A percentile compares a stretch with the other conserved stretches of the same genome.
phyloP scores from a whole-genome alignment of 2,113 vertebrate species.

The Psephotus haematonotus region DNA sequence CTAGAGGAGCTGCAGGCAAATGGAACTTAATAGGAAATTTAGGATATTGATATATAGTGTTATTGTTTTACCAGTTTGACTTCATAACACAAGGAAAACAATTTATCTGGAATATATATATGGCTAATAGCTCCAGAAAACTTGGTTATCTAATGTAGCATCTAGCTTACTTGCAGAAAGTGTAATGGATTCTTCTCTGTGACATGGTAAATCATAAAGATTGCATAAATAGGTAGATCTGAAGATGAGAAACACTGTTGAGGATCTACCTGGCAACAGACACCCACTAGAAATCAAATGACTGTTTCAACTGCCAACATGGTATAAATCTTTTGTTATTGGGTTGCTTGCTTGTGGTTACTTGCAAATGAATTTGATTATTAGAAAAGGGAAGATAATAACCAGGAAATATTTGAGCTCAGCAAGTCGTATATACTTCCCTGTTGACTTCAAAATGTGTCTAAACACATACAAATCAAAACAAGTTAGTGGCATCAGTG shows the following conservation, averaged over 20 bases:
- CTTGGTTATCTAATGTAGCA: constrained; percentile 2
- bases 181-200: not conserved
- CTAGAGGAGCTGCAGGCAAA: not conserved
- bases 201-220: not conserved
- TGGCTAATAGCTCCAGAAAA: not conserved
- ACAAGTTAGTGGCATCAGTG: not conserved
- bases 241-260: not conserved
- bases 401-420: constrained; percentile 7
- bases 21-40: not conserved
- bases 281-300: not conserved
- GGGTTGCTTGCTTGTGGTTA: not conserved
- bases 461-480: constrained; percentile 43
- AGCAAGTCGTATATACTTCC: not conserved
- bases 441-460: constrained; percentile 1
- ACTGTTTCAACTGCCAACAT: not conserved
- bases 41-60: not conserved
- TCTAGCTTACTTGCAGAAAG: not conserved
- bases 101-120: not conserved
- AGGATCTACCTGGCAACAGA: not conserved
- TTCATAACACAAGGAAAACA: not conserved
- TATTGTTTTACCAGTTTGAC: constrained; percentile 6
- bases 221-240: not conserved
- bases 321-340: not conserved
- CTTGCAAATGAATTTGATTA: constrained; percentile 14
- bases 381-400: constrained; percentile 20